Evolutionary conservation across 1,140 invertebrate species (phyloP).

Genomic region (Formica exsecta): DNA sequence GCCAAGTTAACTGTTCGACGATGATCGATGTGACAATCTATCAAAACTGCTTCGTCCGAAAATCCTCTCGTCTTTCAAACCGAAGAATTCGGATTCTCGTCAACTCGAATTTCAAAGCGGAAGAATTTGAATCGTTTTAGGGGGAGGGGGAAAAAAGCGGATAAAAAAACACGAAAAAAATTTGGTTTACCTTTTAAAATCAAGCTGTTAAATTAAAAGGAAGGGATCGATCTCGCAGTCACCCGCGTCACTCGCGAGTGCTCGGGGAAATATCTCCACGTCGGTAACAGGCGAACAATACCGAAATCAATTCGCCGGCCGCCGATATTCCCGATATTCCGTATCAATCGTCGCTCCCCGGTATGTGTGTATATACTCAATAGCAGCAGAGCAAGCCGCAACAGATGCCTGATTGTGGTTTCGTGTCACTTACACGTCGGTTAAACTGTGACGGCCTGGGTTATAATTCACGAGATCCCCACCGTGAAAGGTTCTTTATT

Average conservation of each 20-base stretch:
- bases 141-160: too few species aligned
- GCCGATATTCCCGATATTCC: conserved; percentile 51
- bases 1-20: conserved; percentile 21
- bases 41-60: background rate
- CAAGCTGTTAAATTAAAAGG: background rate
- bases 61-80: background rate
- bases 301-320: conserved; percentile 54
- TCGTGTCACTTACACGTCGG: conserved; percentile 63
- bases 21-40: background rate
- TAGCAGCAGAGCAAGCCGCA: conserved; percentile 55
- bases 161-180: background rate
- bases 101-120: background rate
- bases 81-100: conserved; percentile 21
- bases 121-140: background rate
- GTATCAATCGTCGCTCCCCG: conserved; percentile 57
- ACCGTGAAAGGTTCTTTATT: conserved; percentile 60
- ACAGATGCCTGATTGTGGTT: conserved; percentile 63
- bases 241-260: conserved; percentile 3
- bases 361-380: conserved; percentile 49
- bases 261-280: conserved; percentile 48
- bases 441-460: conserved; percentile 52
- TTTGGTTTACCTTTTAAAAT: background rate
- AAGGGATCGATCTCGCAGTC: conserved; percentile 14
- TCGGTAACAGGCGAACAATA: conserved; percentile 49
- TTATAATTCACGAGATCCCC: conserved; percentile 61